These are phyloP conservation scores for Rutilus rutilus DNA, from an alignment of 2,113 vertebrate genomes.

Conservation along the genomic window DNA sequence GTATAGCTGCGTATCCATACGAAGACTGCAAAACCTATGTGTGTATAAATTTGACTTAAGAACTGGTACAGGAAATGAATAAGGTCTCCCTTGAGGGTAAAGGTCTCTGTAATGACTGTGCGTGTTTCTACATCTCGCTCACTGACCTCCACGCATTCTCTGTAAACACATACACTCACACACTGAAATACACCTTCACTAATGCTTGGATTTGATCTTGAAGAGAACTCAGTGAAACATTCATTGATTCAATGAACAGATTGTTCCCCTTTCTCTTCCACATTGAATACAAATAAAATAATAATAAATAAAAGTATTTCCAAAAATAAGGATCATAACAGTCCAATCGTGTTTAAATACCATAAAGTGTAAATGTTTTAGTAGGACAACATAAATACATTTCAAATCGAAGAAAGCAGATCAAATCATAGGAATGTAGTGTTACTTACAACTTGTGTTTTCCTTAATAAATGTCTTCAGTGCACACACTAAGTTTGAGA, in stretches of 20 bases:
- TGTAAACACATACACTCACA: conserved; percentile 5
- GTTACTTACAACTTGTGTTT: not conserved
- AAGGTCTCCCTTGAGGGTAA: conserved; percentile 47
- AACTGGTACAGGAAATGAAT: conserved; percentile 54
- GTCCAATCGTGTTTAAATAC: not conserved
- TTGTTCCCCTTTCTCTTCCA: not conserved
- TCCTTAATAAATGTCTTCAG: not conserved
- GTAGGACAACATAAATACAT: not conserved
- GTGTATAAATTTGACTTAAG: conserved; percentile 13
- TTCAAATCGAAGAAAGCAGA: not conserved
- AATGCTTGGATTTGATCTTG: not conserved
- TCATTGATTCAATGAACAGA: not conserved
- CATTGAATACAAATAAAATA: not conserved
- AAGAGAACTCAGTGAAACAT: not conserved
- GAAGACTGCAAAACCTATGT: not conserved
- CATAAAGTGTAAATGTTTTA: not conserved
- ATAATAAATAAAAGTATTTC: not conserved
- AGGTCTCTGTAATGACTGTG: conserved; percentile 53
- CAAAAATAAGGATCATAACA: not conserved
- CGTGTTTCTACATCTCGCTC: conserved; percentile 37
- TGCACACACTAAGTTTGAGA: not conserved
- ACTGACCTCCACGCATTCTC: conserved; percentile 52
- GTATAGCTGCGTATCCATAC: not conserved
- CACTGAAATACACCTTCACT: conserved; percentile 10
- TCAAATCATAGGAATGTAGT: not conserved